Evolutionary conservation across 2,888 invertebrate genomes (phyloP).

Genomic region (Synergus itoensis): DNA sequence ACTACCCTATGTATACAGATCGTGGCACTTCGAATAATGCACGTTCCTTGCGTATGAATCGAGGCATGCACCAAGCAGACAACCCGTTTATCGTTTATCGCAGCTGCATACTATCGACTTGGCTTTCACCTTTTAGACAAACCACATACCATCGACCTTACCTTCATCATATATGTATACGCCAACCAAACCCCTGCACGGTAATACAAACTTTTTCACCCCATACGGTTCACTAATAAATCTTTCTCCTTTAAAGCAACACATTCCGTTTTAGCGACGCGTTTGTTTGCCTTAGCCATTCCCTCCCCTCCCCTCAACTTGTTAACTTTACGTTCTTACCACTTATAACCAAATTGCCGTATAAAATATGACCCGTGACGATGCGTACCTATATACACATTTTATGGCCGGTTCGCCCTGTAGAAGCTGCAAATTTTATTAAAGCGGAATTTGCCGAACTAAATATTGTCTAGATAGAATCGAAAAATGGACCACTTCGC

Average conservation of each 20-base stretch:
- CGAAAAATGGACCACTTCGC: not conserved
- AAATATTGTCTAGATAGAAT: not conserved
- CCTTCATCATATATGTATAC: conserved; percentile 12
- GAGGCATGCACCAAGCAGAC: conserved; percentile 26
- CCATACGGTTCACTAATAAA: conserved; percentile 40
- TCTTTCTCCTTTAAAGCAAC: conserved; percentile 45
- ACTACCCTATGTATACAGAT: not conserved
- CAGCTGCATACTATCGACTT: conserved; percentile 42
- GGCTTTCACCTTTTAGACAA: conserved; percentile 15
- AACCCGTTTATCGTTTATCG: conserved; percentile 46
- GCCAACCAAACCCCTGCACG: conserved; percentile 1
- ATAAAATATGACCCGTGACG: conserved; percentile 45
- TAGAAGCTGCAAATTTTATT: conserved; percentile 4
- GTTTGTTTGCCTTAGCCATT: conserved; percentile 61
- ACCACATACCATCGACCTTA: conserved; percentile 20
- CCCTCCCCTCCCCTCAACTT: conserved; percentile 58
- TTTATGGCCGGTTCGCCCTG: conserved; percentile 2
- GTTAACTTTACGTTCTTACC: conserved; percentile 63
- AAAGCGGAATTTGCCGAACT: not conserved
- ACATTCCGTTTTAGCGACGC: conserved; percentile 51
- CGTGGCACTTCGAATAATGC: not conserved
- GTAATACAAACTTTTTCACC: conserved; percentile 45
- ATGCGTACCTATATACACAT: conserved; percentile 14
- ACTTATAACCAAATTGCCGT: conserved; percentile 61
- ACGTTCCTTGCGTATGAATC: not conserved